Percentiles rank a stretch among this genome's conserved stretches.
phyloP scores from a whole-genome alignment of 2,113 vertebrate species.

The Helogale parvula region DNA sequence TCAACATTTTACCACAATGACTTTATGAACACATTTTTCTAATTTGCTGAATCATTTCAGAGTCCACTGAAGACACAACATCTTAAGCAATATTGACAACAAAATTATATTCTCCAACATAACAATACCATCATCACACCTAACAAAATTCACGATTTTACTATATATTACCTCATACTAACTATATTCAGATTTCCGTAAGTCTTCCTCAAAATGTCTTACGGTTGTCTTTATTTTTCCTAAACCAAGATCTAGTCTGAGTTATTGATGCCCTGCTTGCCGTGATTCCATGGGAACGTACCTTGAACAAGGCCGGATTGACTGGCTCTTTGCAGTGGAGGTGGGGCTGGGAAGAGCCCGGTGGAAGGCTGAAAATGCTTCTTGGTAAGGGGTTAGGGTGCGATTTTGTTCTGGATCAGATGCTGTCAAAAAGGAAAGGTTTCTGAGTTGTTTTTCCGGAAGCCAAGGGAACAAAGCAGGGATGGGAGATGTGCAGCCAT shows the following conservation, averaged over 20 bases:
- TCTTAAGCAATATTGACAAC: background rate
- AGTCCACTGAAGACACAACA: background rate
- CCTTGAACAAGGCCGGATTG: background rate
- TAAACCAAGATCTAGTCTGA: background rate
- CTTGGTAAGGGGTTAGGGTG: background rate
- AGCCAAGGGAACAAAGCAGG: background rate
- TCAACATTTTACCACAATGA: background rate
- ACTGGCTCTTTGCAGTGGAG: background rate
- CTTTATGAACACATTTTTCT: background rate
- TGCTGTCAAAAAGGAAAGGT: background rate
- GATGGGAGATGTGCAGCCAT: background rate
- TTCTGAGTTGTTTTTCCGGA: background rate
- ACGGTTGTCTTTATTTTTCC: background rate
- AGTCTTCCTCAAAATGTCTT: background rate
- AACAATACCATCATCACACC: background rate
- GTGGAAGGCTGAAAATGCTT: background rate
- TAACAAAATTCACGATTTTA: background rate
- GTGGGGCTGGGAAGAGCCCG: background rate
- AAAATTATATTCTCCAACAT: background rate
- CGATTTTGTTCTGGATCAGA: background rate
- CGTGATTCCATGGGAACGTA: background rate
- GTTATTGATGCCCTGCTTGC: background rate
- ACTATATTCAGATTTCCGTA: background rate
- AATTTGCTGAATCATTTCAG: background rate
- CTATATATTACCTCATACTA: background rate